Percentiles rank a stretch among this genome's conserved stretches.
Conservation (phyloP, 2,113 vertebrate genomes). For the Mandrillus leucophaeus region DNA sequence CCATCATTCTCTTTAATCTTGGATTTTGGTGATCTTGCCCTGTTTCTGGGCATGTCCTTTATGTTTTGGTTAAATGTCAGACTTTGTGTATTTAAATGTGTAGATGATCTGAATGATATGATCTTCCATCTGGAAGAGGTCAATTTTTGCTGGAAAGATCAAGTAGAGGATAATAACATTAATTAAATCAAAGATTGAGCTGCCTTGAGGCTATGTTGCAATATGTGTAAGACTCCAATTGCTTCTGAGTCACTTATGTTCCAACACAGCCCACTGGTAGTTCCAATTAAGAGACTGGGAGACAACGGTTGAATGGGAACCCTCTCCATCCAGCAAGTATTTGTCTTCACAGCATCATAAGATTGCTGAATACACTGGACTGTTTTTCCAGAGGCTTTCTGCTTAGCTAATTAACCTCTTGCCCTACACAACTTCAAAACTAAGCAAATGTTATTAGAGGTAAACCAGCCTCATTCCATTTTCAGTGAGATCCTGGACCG, state of each 20-base stretch:
- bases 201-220: not conserved
- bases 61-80: not conserved
- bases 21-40: not conserved
- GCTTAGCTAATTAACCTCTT: not conserved
- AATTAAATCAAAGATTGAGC: not conserved
- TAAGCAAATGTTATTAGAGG: not conserved
- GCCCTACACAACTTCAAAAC: not conserved
- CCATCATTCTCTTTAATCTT: not conserved
- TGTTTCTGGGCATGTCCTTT: not conserved
- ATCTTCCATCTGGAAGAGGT: not conserved
- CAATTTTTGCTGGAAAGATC: not conserved
- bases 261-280: not conserved
- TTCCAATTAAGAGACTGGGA: not conserved
- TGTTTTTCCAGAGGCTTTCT: not conserved
- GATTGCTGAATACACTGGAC: not conserved
- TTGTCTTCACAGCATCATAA: not conserved
- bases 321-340: not conserved
- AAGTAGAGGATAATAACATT: not conserved
- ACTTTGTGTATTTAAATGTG: not conserved
- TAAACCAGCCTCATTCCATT: not conserved
- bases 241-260: not conserved
- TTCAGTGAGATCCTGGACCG: not conserved
- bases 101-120: not conserved
- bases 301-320: not conserved
- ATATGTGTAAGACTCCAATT: not conserved